A percentile compares a stretch with the other conserved stretches of the same genome.
These are phyloP conservation scores for Chrysolina oricalcia DNA, from an alignment of 2,888 invertebrate genomes.

Conservation along the genomic window DNA sequence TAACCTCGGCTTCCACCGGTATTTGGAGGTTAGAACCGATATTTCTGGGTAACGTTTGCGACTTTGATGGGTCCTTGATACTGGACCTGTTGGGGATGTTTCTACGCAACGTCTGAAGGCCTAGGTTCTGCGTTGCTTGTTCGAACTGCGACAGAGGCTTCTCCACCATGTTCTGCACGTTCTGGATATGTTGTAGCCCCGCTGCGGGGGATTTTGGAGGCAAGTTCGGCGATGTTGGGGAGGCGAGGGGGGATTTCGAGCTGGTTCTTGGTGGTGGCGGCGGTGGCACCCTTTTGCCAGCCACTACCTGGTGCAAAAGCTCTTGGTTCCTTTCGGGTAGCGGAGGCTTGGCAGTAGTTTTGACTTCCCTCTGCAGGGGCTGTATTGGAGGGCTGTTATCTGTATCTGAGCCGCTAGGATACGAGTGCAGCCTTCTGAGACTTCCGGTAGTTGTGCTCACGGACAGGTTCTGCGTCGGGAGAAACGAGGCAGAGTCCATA, in stretches of 20 bases:
- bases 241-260: constrained; percentile 89
- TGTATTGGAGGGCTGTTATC: constrained; percentile 85
- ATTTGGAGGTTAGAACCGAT: constrained; percentile 69
- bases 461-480: constrained; percentile 69
- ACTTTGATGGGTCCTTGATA: constrained; percentile 66
- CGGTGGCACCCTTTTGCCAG: constrained; percentile 86
- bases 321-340: constrained; percentile 88
- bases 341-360: constrained; percentile 81
- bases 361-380: constrained; percentile 73
- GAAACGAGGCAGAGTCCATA: constrained; percentile 73
- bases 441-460: constrained; percentile 74
- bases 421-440: constrained; percentile 85
- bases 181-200: constrained; percentile 70
- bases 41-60: constrained; percentile 71
- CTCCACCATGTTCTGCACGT: constrained; percentile 69
- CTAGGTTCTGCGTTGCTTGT: constrained; percentile 70
- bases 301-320: constrained; percentile 79
- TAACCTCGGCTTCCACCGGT: constrained; percentile 63
- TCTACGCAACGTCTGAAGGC: constrained; percentile 70
- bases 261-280: constrained; percentile 95
- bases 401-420: constrained; percentile 89
- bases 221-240: constrained; percentile 84
- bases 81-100: constrained; percentile 67
- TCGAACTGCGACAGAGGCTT: constrained; percentile 69
- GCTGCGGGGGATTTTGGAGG: constrained; percentile 75